phyloP scores from a whole-genome alignment of 2,113 vertebrate species.

The Calidris pugnax region DNA sequence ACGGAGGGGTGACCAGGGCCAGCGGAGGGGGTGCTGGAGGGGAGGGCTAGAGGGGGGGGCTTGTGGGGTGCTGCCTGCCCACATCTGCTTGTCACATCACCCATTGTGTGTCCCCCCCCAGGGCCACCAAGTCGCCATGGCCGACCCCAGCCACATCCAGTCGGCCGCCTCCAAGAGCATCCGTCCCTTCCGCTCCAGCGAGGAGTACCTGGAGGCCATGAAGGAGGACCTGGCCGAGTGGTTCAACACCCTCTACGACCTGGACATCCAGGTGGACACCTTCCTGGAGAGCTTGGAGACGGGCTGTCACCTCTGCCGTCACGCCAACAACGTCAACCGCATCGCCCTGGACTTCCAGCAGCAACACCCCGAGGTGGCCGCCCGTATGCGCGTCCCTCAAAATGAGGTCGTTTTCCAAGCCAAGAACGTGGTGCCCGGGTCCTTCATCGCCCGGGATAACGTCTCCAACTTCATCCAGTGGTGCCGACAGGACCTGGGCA shows the following conservation, averaged over 20 bases:
- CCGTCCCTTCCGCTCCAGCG: conserved; percentile 80
- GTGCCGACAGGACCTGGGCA: conserved; percentile 91
- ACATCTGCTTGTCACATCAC: fast-evolving
- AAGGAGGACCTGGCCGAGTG: conserved; percentile 85
- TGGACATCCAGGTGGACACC: conserved; percentile 76
- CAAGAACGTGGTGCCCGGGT: conserved; percentile 83
- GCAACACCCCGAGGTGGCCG: conserved; percentile 75
- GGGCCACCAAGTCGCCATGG: conserved; percentile 56
- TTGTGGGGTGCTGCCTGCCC: not conserved
- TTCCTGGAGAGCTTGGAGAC: conserved; percentile 80
- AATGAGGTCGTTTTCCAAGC: conserved; percentile 88
- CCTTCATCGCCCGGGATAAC: conserved; percentile 92
- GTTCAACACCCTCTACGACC: conserved; percentile 79
- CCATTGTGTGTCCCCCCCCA: fast-evolving
- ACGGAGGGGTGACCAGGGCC: fast-evolving
- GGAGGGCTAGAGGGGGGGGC: no score
- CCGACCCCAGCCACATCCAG: conserved; percentile 75
- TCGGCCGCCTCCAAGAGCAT: conserved; percentile 82
- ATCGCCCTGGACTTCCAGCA: conserved; percentile 70
- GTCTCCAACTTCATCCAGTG: conserved; percentile 96
- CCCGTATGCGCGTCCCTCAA: conserved; percentile 74
- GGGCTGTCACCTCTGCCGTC: conserved; percentile 75
- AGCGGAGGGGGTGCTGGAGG: no score
- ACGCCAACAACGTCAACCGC: conserved; percentile 80
- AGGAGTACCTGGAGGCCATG: conserved; percentile 85